These are phyloP conservation scores for Mola mola DNA, from an alignment of 2,113 vertebrate species.

Conservation along the genomic window DNA sequence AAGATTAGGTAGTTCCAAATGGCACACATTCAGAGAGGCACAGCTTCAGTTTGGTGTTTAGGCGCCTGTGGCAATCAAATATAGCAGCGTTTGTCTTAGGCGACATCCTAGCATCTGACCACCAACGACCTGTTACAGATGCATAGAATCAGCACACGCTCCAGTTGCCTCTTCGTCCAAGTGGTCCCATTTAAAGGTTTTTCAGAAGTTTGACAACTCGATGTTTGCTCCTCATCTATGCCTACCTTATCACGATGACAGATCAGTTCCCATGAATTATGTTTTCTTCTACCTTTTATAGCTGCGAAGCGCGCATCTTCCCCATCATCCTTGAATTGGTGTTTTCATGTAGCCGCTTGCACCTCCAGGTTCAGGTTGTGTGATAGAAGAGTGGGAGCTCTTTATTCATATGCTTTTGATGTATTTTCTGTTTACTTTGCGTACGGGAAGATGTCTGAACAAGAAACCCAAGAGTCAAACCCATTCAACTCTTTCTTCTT, in stretches of 20 bases:
- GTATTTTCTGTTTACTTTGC: background rate
- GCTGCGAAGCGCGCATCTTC: background rate
- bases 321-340: background rate
- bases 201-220: background rate
- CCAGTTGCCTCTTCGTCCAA: background rate
- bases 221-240: background rate
- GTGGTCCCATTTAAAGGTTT: background rate
- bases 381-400: slow-evolving; percentile 16
- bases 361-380: slow-evolving; percentile 5
- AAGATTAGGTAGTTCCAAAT: slow-evolving; percentile 25
- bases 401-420: slow-evolving; percentile 3
- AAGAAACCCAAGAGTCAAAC: background rate
- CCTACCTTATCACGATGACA: background rate
- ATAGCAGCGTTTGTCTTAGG: slow-evolving; percentile 13
- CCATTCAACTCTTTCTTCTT: slow-evolving; percentile 1
- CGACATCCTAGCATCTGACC: slow-evolving; percentile 36
- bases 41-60: slow-evolving; percentile 45
- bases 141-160: slow-evolving; percentile 7
- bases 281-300: too few species aligned
- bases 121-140: slow-evolving; percentile 17
- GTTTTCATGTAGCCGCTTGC: slow-evolving; percentile 9
- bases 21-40: slow-evolving; percentile 18
- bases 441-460: background rate
- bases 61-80: slow-evolving; percentile 17
- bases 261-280: background rate